Percentiles rank a stretch among this genome's conserved stretches.
These are phyloP conservation scores for Tetheella fluctuosa DNA, from an alignment of 2,888 invertebrate species.

Conservation along the genomic window DNA sequence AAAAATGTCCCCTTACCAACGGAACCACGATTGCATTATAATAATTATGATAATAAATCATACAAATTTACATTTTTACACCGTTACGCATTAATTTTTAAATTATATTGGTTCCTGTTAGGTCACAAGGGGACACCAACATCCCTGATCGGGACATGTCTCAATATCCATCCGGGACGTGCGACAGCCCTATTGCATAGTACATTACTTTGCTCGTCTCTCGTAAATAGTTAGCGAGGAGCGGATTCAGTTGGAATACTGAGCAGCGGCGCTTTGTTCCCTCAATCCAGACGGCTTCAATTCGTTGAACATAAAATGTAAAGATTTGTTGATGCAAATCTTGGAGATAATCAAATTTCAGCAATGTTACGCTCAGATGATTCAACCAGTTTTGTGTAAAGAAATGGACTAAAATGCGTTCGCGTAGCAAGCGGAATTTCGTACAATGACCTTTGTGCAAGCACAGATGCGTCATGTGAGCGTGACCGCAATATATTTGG, in stretches of 20 bases:
- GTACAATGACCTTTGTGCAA: too few relatives aligned
- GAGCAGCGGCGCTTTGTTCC: conserved; percentile 6
- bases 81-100: too few relatives aligned
- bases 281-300: neutral
- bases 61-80: too few relatives aligned
- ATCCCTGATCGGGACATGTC: neutral
- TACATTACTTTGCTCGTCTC: neutral
- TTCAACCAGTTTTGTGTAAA: neutral
- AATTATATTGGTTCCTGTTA: too few relatives aligned
- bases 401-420: too few relatives aligned
- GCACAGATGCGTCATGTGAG: too few relatives aligned
- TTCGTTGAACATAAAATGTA: neutral
- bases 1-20: too few relatives aligned
- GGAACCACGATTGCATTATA: too few relatives aligned
- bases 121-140: too few relatives aligned
- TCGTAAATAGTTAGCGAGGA: conserved; percentile 8
- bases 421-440: too few relatives aligned
- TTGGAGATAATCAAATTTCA: neutral
- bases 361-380: neutral
- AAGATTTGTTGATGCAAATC: neutral
- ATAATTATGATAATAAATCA: too few relatives aligned
- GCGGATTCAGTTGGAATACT: conserved; percentile 1
- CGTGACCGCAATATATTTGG: too few relatives aligned
- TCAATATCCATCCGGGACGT: neutral
- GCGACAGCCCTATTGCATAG: neutral